Percentiles rank a stretch among this genome's conserved stretches.
phyloP scores from a whole-genome alignment of 2,113 vertebrate species.

The Hippolais icterina region DNA sequence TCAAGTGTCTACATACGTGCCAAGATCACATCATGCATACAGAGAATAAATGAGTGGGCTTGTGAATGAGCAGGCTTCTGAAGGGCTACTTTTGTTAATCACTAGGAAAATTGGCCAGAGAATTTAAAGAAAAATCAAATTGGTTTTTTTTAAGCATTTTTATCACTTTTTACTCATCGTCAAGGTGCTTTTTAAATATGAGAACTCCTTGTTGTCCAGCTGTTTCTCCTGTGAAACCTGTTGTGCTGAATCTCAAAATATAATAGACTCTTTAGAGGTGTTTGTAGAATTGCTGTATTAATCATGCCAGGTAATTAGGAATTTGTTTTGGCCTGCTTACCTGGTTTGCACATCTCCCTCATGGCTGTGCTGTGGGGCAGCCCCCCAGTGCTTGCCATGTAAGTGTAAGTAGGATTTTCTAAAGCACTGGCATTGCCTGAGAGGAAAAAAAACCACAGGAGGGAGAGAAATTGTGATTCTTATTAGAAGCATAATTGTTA shows the following conservation, averaged over 20 bases:
- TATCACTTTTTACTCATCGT: neutral
- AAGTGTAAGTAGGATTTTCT: neutral
- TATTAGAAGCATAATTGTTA: neutral
- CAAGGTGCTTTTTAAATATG: neutral
- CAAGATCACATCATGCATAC: constrained; percentile 21
- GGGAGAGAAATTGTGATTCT: neutral
- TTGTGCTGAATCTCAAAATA: neutral
- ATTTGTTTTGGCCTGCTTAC: neutral
- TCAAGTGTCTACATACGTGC: neutral
- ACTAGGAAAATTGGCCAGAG: neutral
- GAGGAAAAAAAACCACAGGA: neutral
- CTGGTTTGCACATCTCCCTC: neutral
- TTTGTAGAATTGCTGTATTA: neutral
- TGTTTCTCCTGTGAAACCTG: neutral
- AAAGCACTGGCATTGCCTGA: neutral
- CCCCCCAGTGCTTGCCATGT: neutral
- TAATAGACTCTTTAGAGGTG: neutral
- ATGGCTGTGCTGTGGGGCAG: neutral
- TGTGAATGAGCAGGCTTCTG: constrained; percentile 3
- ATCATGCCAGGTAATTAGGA: neutral
- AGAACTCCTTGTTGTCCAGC: neutral
- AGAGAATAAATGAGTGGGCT: constrained; percentile 34
- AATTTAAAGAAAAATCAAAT: neutral
- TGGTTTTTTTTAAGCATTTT: neutral
- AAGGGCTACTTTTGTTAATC: constrained; percentile 7